Base-by-base conservation (phyloP, 1,140 invertebrate species). In the Drosophila sturtevanti region DNA sequence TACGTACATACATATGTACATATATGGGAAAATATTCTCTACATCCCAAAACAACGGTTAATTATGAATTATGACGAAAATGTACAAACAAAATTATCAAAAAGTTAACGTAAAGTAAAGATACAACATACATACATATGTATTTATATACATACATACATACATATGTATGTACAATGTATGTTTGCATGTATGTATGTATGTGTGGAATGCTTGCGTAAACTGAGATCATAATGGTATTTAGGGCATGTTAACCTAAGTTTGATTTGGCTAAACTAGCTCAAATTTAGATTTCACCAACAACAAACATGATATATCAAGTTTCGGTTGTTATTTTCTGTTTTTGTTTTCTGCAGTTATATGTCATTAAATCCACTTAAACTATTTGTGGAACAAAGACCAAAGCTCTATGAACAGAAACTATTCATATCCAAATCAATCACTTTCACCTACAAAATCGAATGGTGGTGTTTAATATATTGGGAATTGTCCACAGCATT, bases 401-500 rank as follows among this genome's bases (percentile, higher is more conserved):
- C 41, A 48, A 48, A 18, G 16, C 16, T 2, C 37, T 4, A n/a
- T 38, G 12, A n/a, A 38, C 12, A 38, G 12, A 38, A 6, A 48
- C 41, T 18, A 48, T 48, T 48, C 41, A 48, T 48, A 48, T 48
- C 41, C 41, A 48, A 48, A 48, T 48, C 41, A 48, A 48, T 48
- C 41, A 48, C 41, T 48, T 48, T 48, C 41, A 18, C 41, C 41
- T 48, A n/a, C 27, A 31, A 31, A 31, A 31, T 7, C 5, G 27
- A 31, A 4, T 31, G 2, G 27, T 31, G n/a, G 12, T 38, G 41
- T 6, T 48, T 48, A 48, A 48, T 24, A 58, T 12, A 37, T 75
- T 58, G 14, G 65, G 54, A 38, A 41, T 76, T 60, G 52, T 65
- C 64, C 72, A 52, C 16, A 16, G 7, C 24, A 31, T 58, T 58